Conservation (phyloP, 2,113 vertebrate genomes). For the Vicugna pacos region DNA sequence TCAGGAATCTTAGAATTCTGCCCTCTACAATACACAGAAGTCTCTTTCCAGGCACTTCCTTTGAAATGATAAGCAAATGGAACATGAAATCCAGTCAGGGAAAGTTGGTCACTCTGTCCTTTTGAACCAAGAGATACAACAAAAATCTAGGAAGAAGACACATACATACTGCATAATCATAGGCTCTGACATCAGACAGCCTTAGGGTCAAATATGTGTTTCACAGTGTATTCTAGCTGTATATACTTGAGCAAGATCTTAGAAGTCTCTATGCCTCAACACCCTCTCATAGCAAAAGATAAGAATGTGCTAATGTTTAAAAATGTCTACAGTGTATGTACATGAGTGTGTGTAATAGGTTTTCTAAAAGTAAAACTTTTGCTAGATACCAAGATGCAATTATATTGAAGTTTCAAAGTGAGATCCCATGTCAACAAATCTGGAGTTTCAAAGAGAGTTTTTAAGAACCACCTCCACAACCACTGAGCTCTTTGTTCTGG, state of each 20-base stretch:
- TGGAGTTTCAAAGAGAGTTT: not conserved
- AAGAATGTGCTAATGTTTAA: not conserved
- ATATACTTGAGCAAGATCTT: not conserved
- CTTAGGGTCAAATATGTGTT: not conserved
- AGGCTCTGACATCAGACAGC: not conserved
- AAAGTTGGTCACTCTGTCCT: not conserved
- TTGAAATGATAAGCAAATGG: not conserved
- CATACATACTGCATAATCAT: not conserved
- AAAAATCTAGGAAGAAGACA: not conserved
- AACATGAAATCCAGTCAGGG: not conserved
- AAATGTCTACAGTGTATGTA: not conserved
- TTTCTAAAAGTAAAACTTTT: not conserved
- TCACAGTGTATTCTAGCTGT: not conserved
- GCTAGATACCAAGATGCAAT: not conserved
- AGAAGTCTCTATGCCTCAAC: not conserved
- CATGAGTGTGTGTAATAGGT: not conserved
- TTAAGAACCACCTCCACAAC: not conserved
- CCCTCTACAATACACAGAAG: not conserved
- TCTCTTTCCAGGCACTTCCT: not conserved
- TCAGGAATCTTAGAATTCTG: not conserved
- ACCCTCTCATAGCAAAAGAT: not conserved
- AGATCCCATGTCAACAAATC: not conserved
- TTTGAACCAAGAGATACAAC: not conserved
- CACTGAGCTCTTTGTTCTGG: accelerated
- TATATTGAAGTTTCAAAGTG: not conserved